A percentile compares a stretch with the other conserved stretches of the same genome.
These are phyloP conservation scores for Cheumatopsyche charites DNA, from an alignment of 1,140 invertebrate genomes.

Conservation along the genomic window DNA sequence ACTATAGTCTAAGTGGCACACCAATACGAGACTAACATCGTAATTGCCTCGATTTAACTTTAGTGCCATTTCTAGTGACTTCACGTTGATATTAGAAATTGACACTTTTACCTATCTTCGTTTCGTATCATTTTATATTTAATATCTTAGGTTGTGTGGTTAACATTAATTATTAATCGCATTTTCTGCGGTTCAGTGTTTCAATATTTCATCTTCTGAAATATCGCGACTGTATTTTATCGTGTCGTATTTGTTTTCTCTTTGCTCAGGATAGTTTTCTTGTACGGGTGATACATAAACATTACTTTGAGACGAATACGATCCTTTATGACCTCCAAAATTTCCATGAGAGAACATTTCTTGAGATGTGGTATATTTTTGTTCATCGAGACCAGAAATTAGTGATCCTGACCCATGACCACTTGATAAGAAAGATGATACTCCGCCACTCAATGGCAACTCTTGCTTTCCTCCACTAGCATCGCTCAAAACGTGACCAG, in stretches of 20 bases:
- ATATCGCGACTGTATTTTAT: constrained; percentile 47
- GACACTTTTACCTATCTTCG: background rate
- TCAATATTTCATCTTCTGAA: constrained; percentile 28
- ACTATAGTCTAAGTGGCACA: constrained; percentile 40
- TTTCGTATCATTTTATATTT: constrained; percentile 8
- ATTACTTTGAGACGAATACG: constrained; percentile 28
- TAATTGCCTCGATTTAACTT: constrained; percentile 34
- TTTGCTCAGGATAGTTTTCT: constrained; percentile 36
- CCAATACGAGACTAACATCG: constrained; percentile 28
- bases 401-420: constrained; percentile 1
- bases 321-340: constrained; percentile 33
- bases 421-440: constrained; percentile 1
- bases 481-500: constrained; percentile 34
- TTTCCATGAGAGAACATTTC: background rate
- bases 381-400: constrained; percentile 38
- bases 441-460: constrained; percentile 14
- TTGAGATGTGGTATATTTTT: constrained; percentile 15
- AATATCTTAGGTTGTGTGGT: background rate
- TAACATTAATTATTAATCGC: background rate
- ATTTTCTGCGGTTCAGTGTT: constrained; percentile 28
- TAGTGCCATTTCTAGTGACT: constrained; percentile 41
- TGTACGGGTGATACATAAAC: constrained; percentile 24
- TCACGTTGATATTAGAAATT: constrained; percentile 32
- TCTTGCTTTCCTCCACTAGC: constrained; percentile 39
- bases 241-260: constrained; percentile 42